Evolutionary conservation across 2,888 invertebrate genomes (phyloP).

Genomic region (Timema cristinae): DNA sequence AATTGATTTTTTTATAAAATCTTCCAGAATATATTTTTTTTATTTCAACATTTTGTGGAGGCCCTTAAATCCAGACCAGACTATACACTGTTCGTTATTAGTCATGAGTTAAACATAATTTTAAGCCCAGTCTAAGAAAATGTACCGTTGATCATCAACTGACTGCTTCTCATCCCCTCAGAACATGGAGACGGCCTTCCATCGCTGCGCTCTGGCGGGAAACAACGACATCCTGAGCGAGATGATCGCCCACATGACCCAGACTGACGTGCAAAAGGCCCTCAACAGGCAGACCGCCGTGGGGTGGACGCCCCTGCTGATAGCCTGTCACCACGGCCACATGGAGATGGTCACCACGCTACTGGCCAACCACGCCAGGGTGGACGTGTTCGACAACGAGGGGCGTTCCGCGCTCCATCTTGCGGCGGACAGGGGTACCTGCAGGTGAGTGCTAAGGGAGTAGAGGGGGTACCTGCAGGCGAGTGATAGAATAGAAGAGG

Average conservation of each 20-base stretch:
- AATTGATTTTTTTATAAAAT: too few species aligned
- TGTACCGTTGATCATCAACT: too few species aligned
- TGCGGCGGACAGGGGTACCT: slow-evolving; percentile 93
- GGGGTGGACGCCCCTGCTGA: slow-evolving; percentile 95
- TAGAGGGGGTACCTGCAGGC: too few species aligned
- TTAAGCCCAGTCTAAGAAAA: too few species aligned
- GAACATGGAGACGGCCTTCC: slow-evolving; percentile 90
- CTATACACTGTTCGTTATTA: too few species aligned
- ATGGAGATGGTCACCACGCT: slow-evolving; percentile 88
- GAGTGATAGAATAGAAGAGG: too few species aligned
- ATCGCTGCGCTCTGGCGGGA: slow-evolving; percentile 91
- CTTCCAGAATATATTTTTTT: too few species aligned
- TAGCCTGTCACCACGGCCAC: slow-evolving; percentile 94
- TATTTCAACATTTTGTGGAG: too few species aligned
- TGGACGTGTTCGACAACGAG: slow-evolving; percentile 97
- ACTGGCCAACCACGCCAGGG: slow-evolving; percentile 90
- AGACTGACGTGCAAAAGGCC: slow-evolving; percentile 87
- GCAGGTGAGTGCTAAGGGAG: slow-evolving; percentile 34
- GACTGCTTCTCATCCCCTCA: slow-evolving; percentile 46
- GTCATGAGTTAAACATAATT: too few species aligned
- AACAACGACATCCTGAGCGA: slow-evolving; percentile 93
- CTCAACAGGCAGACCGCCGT: slow-evolving; percentile 91
- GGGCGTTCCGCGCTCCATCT: slow-evolving; percentile 92
- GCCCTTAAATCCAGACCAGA: too few species aligned
- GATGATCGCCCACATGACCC: slow-evolving; percentile 87